Base-by-base conservation (phyloP, 2,113 vertebrate genomes). In the Philantomba maxwellii region DNA sequence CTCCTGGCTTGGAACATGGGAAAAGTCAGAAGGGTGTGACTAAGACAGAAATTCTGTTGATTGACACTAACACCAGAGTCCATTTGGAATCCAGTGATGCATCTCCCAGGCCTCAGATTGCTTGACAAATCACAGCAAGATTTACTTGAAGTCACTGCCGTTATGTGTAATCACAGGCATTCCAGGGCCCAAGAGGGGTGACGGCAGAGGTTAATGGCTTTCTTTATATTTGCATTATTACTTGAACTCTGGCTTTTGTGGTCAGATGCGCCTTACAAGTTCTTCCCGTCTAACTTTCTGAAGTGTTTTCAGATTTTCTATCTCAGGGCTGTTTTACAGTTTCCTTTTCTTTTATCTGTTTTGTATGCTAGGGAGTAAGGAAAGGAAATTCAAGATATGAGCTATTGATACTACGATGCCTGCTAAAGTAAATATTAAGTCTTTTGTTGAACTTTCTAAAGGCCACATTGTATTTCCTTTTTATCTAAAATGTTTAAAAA, bases 211-310 rank as follows among this genome's bases (percentile, higher is more conserved):
- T 94, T 97, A 96, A 97, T 94, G 84, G 58, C 47, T 87, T 96
- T 77, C 82, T 93, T 95, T 87, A 85, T 80, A 89, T 97, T 97
- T 91, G 77, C 95, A 75, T 95, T 53, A 90, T 94, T 95, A 85
- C n/a, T 91, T 96, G 85, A 88, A 66, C 92, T 80, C 77, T 90
- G 82, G 43, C 85, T 95, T 96, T 95, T 3, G 9, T 47, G 87
- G 84, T 88, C 89, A 83, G 81, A 91, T 89, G 77, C 58, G 6
- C 77, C 95, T 78, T 84, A 75, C 86, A 78, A n/a, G 39, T 36
- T 90, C 51, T 95, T 96, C 84, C 66, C 45, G 66, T 55, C 39
- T 57, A 80, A 19, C 23, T 89, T 62, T 90, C 75, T 89, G 26
- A 94, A 95, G 39, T 85, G 58, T 77, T 83, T 90, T 93, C n/a